Base-by-base conservation (phyloP, 1,140 invertebrate species). In the Callitettix versicolor region DNA sequence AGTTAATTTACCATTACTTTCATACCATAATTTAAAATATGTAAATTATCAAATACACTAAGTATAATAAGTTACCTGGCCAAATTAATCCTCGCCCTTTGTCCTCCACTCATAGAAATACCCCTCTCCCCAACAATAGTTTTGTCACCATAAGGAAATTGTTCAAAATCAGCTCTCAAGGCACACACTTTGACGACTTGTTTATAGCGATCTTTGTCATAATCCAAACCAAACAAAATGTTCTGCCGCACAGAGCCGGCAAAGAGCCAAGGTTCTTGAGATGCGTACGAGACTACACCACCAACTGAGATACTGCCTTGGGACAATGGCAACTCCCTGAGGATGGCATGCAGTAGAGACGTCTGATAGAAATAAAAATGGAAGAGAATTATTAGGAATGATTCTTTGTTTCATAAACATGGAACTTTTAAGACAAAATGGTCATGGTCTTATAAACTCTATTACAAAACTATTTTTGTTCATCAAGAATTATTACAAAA, bases 201-300 rank as follows among this genome's bases (percentile, higher is more conserved):
- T 53, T 81, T 79, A 70, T 91, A 92, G 15, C 82, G 78, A 42
- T 79, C 73, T 57, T 79, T 76, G 63, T 90, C 77, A 75, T 86
- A 86, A 26, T 76, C 68, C 54, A 80, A 73, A 0, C 91, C 92
- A 70, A 96, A 95, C 0, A 94, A 64, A 46, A 98, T 93, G 69
- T 97, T 98, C 64, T 95, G 86, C 34, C 84, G 73, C 3, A 90
- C 79, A 40, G 80, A 78, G 12, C 83, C 85, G 55, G 78, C 70
- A 66, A 90, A 89, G 0, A 95, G 76, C 92, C 92, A 98, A 0
- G 92, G 82, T 62, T 95, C 88, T 69, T 97, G 93, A n/a, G 88
- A 85, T 12, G 88, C 84, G 69, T 95, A 97, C 0, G 88, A 85
- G 5, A 95, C 70, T 11, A 73, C 81, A 15, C 93, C 93, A 41